Base-by-base conservation (phyloP, 2,797 vertebrate genomes). In the Helostoma temminkii region DNA sequence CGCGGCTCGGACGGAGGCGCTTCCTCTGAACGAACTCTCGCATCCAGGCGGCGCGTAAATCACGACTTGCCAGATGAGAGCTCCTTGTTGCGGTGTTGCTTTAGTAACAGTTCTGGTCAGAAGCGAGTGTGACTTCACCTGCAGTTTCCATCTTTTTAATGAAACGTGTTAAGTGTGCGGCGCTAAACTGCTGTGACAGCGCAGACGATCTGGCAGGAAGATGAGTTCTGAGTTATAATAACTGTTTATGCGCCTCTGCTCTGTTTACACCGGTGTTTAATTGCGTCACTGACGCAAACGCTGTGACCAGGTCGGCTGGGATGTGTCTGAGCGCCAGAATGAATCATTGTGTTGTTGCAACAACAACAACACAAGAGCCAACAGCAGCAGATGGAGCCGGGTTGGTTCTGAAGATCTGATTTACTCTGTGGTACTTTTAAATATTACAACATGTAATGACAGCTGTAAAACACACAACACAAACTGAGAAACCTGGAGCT, bases 201-300 rank as follows among this genome's bases (percentile, higher is more conserved):
- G 6, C 3, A 30, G 9, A 30, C 9, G 3, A 30, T 30, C 1
- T 30, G 28, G 28, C 5, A 6, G 28, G 6, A 30, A 30, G 26
- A 26, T 26, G 3, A 26, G 3, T 26, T 26, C 26, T 26, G 26
- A 36, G 34, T 11, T 36, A 2, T 36, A 3, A 11, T 3, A 12
- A 8, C 32, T 14, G 8, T 28, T 46, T 19, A 18, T 75, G 45
- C 15, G 25, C 45, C 28, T 41, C 58, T 22, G 22, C 42, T 69
- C 56, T 63, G 68, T 63, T 77, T 66, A 52, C 73, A 53, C 24
- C 21, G 45, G 60, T 4, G 71, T 55, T 50, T 41, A 73, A 67
- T 63, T 73, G 78, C 76, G 66, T 74, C 72, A 71, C 37, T 82
- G 73, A 80, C 59, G 78, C 69, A 62, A 48, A 57, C 10, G 21